These are phyloP conservation scores for Pogoniulus pusillus DNA, from an alignment of 2,797 vertebrate species.

Conservation along the genomic window DNA sequence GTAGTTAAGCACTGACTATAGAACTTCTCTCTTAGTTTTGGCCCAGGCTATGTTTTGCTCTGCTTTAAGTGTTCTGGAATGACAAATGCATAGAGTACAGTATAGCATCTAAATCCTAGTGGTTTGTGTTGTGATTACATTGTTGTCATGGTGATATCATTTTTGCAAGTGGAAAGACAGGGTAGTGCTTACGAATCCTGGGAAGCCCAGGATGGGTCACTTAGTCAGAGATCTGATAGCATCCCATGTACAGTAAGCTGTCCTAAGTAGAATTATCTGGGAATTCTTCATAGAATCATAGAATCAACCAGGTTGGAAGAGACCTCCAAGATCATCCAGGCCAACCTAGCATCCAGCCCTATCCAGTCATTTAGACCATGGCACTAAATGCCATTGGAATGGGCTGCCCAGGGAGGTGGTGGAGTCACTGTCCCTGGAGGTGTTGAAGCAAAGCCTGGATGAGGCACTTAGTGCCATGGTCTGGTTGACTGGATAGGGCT, in stretches of 20 bases:
- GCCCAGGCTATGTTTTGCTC: slow-evolving; percentile 3
- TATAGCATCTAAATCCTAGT: slow-evolving; percentile 22
- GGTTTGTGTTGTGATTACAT: slow-evolving; percentile 42
- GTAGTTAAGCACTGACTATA: slow-evolving; percentile 25
- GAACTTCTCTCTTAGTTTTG: slow-evolving; percentile 48
- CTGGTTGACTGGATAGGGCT: no score
- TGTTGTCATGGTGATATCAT: slow-evolving; percentile 42
- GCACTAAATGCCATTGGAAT: no score
- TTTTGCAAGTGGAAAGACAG: slow-evolving; percentile 40
- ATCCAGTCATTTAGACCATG: no score
- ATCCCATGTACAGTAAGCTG: neutral
- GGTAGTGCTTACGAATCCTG: slow-evolving; percentile 34
- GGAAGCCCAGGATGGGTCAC: slow-evolving; percentile 20
- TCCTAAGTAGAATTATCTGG: neutral
- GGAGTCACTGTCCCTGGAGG: no score
- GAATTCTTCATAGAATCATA: no score
- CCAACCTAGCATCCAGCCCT: no score
- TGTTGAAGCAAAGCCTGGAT: no score
- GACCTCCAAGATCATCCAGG: no score
- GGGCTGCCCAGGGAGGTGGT: no score
- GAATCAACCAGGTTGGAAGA: no score
- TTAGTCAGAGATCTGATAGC: slow-evolving; percentile 54
- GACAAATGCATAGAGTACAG: neutral
- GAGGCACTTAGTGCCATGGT: no score
- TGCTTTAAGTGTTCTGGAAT: slow-evolving; percentile 4